phyloP scores from a whole-genome alignment of 2,888 invertebrate genomes.

The Teleiodes luculella region DNA sequence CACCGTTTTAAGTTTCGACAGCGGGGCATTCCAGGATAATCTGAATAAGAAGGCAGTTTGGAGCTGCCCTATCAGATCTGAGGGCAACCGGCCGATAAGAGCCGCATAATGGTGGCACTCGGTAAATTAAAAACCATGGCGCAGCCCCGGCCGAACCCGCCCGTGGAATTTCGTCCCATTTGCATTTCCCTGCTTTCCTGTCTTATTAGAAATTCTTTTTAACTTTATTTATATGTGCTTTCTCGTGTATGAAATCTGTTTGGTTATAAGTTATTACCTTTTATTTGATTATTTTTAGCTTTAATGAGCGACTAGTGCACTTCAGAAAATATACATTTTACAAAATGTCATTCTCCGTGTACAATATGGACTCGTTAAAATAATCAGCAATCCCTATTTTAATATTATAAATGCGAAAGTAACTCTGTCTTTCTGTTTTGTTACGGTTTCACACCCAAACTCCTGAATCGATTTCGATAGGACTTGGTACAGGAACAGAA shows the following conservation, averaged over 20 bases:
- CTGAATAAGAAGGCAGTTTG: conserved; percentile 55
- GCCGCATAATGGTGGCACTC: conserved; percentile 52
- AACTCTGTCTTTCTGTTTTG: too few species aligned
- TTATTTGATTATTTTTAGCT: too few species aligned
- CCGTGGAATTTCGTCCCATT: conserved; percentile 46
- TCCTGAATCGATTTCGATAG: too few species aligned
- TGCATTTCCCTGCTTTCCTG: conserved; percentile 52
- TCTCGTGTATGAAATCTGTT: conserved; percentile 3
- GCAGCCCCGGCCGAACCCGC: conserved; percentile 32
- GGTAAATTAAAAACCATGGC: conserved; percentile 64
- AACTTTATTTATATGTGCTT: neutral
- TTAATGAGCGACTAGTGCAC: too few species aligned
- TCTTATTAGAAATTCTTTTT: conserved; percentile 34
- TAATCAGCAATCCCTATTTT: too few species aligned
- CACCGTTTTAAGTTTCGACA: conserved; percentile 49
- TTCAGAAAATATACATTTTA: too few species aligned
- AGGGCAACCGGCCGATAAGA: conserved; percentile 53
- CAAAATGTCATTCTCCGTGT: too few species aligned
- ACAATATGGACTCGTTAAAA: too few species aligned
- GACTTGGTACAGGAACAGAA: too few species aligned
- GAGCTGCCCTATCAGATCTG: conserved; percentile 53
- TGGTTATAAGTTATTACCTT: too few species aligned
- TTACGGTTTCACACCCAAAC: too few species aligned
- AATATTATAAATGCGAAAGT: too few species aligned
- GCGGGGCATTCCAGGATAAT: conserved; percentile 51